Evolutionary conservation across 2,888 invertebrate species (phyloP), one percentile per base, ranked within the genome.

Genomic region (Hesperia comma): DNA sequence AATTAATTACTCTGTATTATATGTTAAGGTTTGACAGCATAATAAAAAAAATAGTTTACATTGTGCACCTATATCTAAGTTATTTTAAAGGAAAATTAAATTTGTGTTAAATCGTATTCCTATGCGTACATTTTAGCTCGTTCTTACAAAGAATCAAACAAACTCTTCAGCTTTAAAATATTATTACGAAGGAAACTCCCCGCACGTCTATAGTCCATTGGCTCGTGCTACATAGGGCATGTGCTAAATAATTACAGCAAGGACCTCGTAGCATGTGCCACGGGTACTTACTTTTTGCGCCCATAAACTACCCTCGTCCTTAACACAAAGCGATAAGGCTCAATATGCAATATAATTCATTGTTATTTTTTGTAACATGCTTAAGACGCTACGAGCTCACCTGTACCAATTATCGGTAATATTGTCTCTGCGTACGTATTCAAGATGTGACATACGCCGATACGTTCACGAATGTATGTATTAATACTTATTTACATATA

Each of bases 181-280:
- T 3, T 41, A n/a, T 17, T 51, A 14, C 21, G 58, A 17, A 64
- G 0, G 58, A 63, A 33, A 71, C 74, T 79, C 74, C 63, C 76
- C 19, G 15, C 56, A 55, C 41, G 46, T 61, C 69, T 26, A 71
- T 75, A 71, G 80, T 70, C 78, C 56, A 40, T 56, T 63, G 67
- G 83, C 87, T 82, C 86, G 86, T 84, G 86, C 83, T 78, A 67
- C 56, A 62, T 69, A 69, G 73, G 77, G 77, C 83, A 82, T 83
- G 76, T 83, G 83, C 78, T 78, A 70, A 75, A 76, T 74, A 72
- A 75, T 84, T 85, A 82, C 83, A 82, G 77, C 78, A 75, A 71
- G 73, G 77, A 75, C 80, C 77, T 77, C 69, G 73, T 75, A 75
- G 76, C 85, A 83, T 83, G 82, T 85, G 78, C 70, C 69, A 75